Evolutionary conservation across 2,797 vertebrate species (phyloP), one percentile per base, ranked within the genome.

Genomic region (Gymnopithys bicolor): DNA sequence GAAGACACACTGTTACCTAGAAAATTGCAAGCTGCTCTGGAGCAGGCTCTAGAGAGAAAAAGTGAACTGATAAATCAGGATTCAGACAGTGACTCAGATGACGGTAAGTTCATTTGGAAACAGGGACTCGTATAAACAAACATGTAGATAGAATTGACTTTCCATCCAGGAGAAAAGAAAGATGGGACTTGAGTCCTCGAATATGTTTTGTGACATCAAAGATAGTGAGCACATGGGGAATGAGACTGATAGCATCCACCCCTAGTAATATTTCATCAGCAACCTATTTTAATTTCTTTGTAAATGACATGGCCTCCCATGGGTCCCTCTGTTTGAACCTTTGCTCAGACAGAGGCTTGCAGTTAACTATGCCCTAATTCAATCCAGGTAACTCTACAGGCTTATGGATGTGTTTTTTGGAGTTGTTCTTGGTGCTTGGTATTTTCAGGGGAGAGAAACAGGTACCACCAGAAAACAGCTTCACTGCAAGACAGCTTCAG

Each of bases 61-160:
- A 99, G 98, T 41, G 99, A 99, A 96, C 98, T 99, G 97, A 99
- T 99, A 97, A 98, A 98, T 97, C 99, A 99, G 97, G 99, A 99
- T 97, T 99, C 99, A 45, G 99, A 99, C 96, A 99, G 99, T 49
- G 99, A 99, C 96, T 99, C 99, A 7, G 99, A 99, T 68, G 99
- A 99, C 95, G 99, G 99, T 99, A 97, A 98, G 97, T 94, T 86
- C 81, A 37, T 56, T 63, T 92, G 82, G 82, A 71, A 96, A 81
- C 6, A 52, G 49, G 56, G 22, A 60, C 46, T 87, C 76, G 9
- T 70, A 52, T 49, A 63, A 79, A 46, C 32, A 62, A 51, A 49
- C 2, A 32, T 5, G 2, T 51, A 28, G 69, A 48, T 43, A 69
- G 55, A 33, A 64, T 8, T 45, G 74, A 78, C 41, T 80, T 89